Evolutionary conservation across 2,888 invertebrate genomes (phyloP), one percentile per base, ranked within the genome.

Genomic region (Mesorhabditis spiculigera): DNA sequence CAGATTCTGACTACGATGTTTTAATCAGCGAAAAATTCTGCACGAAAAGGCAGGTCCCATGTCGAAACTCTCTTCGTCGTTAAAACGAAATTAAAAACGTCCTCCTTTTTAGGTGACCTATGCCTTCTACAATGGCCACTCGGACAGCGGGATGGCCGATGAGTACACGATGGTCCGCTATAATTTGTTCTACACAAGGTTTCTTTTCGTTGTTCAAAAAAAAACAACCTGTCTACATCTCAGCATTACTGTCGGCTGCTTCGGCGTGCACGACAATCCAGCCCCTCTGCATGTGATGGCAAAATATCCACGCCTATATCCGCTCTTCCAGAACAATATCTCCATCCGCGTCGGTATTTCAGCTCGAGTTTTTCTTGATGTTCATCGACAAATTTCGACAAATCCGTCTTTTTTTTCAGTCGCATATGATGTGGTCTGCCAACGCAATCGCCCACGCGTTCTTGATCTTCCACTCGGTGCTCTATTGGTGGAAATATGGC

Each of bases 101-200:
- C 28, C n/a, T 13, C 58, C 58, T 8, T 42, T 64, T 43, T 68
- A 73, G 73, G 45, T 67, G 43, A 16, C 50, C 42, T 73, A 64
- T 65, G 61, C 68, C 28, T 44, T 65, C 66, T 64, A 13, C 66
- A 68, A 45, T n/a, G 71, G 71, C 61, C 58, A 43, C 64, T 65
- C 71, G 28, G 70, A 71, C 6, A 71, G 71, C 65, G 66, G 66
- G 6, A 65, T 69, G 42, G 70, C 73, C 45, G 73, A 76, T n/a
- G n/a, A 42, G 62, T 71, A 65, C 66, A 68, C 66, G 4, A 16
- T 68, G 8, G 42, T 71, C 5, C 50, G 65, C 10, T 68, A 68
- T 68, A 68, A 68, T 58, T 10, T 71, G 43, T 45, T 68, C 42
- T 68, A 68, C 66, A 71, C 71, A 28, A 71, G 68, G 67, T 67